A percentile compares a stretch with the other conserved stretches of the same genome.
Evolutionary conservation across 2,113 vertebrate species (phyloP).

Genomic region (Numida meleagris): DNA sequence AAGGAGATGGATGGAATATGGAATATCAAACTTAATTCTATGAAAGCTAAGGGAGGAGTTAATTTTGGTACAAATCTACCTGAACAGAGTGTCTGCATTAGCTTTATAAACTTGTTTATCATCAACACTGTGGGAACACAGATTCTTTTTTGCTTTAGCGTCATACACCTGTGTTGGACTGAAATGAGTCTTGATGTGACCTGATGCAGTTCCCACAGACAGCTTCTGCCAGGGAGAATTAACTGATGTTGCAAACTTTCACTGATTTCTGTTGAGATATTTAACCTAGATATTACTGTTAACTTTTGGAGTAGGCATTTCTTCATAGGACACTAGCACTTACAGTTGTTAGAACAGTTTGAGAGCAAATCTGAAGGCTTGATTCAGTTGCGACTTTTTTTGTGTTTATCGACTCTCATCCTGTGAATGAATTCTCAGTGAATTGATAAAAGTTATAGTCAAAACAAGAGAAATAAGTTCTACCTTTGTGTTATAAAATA

Average conservation of each 20-base stretch:
- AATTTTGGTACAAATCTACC: neutral
- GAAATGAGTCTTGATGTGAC: neutral
- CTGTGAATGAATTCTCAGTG: neutral
- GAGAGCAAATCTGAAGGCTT: neutral
- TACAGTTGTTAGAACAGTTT: neutral
- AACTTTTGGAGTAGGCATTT: neutral
- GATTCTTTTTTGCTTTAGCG: neutral
- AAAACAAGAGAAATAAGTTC: neutral
- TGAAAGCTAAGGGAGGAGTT: neutral
- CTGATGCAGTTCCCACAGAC: neutral
- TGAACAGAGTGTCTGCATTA: neutral
- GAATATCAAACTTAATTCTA: neutral
- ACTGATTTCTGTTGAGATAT: neutral
- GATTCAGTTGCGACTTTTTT: neutral
- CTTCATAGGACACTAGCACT: neutral
- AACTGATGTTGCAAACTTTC: neutral
- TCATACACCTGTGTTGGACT: neutral
- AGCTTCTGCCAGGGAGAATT: neutral
- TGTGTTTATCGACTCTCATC: neutral
- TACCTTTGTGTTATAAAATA: neutral
- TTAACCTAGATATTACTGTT: neutral
- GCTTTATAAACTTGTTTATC: neutral
- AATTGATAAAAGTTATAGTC: neutral
- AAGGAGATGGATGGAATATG: neutral
- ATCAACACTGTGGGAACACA: neutral